Base-by-base conservation (phyloP, 2,797 vertebrate genomes). In the Pelobates cultripes region DNA sequence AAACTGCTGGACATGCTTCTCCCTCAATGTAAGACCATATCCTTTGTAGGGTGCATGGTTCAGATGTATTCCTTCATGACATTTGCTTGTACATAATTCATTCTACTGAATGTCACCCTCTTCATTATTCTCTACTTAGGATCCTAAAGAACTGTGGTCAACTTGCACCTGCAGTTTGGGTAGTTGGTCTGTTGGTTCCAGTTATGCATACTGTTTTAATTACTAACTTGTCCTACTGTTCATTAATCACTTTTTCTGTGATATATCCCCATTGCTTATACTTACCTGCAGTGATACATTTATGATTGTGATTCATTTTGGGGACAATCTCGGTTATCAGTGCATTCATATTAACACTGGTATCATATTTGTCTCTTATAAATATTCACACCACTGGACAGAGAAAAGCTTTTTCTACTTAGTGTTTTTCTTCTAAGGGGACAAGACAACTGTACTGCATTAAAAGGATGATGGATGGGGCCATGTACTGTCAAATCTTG, bases 391-490 rank as follows among this genome's bases (percentile, higher is more conserved):
- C 87, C 12, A 75, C 80, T 6, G 86, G 86, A 0, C 63, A 82
- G 43, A 72, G 60, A 41, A 88, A 85, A 70, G 83, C 86, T 3
- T 89, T 90, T 78, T 90, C 88, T 28, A 85, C 78, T n/a, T n/a
- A n/a, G n/a, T n/a, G n/a, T n/a, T n/a, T n/a, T n/a, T n/a, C n/a
- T n/a, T n/a, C n/a, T n/a, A n/a, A n/a, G n/a, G n/a, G n/a, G n/a
- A n/a, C n/a, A n/a, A n/a, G n/a, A n/a, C n/a, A n/a, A n/a, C n/a
- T n/a, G n/a, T n/a, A n/a, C n/a, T n/a, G n/a, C n/a, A n/a, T n/a
- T n/a, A n/a, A n/a, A n/a, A n/a, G n/a, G n/a, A n/a, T n/a, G n/a
- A n/a, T n/a, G n/a, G n/a, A n/a, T n/a, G n/a, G n/a, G n/a, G n/a
- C n/a, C n/a, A n/a, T n/a, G n/a, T n/a, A n/a, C n/a, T n/a, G n/a